phyloP scores from a whole-genome alignment of 2,797 vertebrate species.

The Borostomias antarcticus region DNA sequence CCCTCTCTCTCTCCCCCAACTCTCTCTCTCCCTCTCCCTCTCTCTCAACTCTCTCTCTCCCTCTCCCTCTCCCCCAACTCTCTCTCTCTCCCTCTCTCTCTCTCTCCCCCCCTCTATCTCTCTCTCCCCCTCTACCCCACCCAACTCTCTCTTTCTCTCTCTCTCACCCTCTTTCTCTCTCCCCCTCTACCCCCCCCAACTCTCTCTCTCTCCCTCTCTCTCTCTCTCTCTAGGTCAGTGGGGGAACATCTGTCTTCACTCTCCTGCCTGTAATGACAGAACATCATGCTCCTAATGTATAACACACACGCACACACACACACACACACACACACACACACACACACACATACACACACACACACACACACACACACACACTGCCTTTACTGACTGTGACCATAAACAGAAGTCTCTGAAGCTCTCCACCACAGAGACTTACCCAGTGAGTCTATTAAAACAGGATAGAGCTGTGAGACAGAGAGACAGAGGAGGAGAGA shows the following conservation, averaged over 20 bases:
- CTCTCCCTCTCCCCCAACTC: too few species aligned
- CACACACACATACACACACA: not conserved
- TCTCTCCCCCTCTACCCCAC: not conserved
- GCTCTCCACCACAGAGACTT: not conserved
- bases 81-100: too few species aligned
- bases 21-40: too few species aligned
- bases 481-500: not conserved
- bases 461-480: not conserved
- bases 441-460: not conserved
- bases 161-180: conserved; percentile 14
- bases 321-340: not conserved
- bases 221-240: conserved; percentile 38
- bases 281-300: conserved; percentile 46
- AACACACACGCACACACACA: conserved; percentile 2
- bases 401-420: not conserved
- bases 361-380: not conserved
- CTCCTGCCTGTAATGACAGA: conserved; percentile 51
- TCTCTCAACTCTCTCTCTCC: too few species aligned
- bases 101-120: conserved; percentile 11
- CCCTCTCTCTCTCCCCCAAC: too few species aligned
- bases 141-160: conserved; percentile 12
- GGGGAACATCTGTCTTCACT: conserved; percentile 59
- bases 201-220: conserved; percentile 14
- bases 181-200: too few species aligned
- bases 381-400: not conserved